Conservation (phyloP, 2,797 vertebrate species). For the Stomatorhinus walkeri region DNA sequence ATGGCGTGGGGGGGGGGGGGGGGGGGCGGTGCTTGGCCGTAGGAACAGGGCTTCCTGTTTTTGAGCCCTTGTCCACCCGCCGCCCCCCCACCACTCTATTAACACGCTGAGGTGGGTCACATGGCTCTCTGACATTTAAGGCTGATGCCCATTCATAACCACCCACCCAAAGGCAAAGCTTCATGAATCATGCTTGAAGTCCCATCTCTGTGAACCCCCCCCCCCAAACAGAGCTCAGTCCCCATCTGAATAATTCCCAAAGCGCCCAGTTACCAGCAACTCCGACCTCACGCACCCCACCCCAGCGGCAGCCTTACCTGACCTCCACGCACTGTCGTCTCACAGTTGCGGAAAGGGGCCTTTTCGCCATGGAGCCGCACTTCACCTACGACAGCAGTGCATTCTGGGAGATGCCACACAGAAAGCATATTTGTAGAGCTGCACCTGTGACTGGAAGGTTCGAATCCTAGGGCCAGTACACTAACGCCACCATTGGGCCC, state of each 20-base stretch:
- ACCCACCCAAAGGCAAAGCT: neutral
- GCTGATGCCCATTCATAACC: neutral
- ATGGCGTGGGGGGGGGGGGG: neutral
- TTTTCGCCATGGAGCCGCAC: neutral
- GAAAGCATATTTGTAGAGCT: neutral
- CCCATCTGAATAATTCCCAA: neutral
- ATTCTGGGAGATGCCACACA: neutral
- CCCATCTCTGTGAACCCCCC: neutral
- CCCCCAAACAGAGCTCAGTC: too few species aligned
- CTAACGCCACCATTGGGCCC: neutral
- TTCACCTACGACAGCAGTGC: neutral
- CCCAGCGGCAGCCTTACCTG: neutral
- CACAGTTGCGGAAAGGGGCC: neutral
- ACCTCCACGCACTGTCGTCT: neutral
- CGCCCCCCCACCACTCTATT: neutral
- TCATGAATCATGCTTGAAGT: neutral
- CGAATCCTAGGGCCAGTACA: neutral
- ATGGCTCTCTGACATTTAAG: neutral
- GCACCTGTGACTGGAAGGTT: neutral
- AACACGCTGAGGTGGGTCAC: neutral
- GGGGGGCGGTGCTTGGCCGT: neutral
- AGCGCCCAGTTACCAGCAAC: neutral
- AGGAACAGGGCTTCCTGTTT: neutral
- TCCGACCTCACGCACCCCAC: neutral
- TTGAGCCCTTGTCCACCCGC: neutral